These are phyloP conservation scores for Boleophthalmus pectinirostris DNA, from an alignment of 2,113 vertebrate genomes.

Conservation along the genomic window DNA sequence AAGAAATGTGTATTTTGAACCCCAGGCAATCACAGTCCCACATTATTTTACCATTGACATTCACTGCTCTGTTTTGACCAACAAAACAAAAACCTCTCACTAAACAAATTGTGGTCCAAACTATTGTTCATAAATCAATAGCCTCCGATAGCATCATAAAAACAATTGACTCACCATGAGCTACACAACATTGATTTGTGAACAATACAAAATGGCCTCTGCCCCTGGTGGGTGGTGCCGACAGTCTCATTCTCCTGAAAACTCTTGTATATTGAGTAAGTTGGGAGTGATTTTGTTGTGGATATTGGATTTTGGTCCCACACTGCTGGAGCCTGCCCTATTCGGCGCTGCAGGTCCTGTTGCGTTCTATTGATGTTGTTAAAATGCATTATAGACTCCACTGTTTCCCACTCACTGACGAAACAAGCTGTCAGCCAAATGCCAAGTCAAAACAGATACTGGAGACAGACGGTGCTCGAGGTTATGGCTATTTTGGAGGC, in stretches of 20 bases:
- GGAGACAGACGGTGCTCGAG: neutral
- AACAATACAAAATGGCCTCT: neutral
- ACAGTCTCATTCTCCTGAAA: neutral
- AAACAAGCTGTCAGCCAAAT: neutral
- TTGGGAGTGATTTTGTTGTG: slow-evolving; percentile 1
- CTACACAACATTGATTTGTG: neutral
- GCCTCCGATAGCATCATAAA: neutral
- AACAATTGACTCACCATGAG: neutral
- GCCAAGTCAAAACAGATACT: neutral
- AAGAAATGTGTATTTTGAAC: too few species aligned
- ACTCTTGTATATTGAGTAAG: neutral
- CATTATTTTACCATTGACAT: too few species aligned
- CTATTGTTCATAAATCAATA: neutral
- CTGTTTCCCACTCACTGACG: neutral
- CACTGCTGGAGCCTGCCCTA: neutral
- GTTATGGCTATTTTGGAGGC: neutral
- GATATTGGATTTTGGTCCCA: neutral
- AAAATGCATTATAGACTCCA: neutral
- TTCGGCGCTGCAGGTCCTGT: too few species aligned
- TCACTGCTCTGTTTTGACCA: too few species aligned
- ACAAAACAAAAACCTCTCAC: too few species aligned
- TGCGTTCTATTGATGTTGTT: neutral
- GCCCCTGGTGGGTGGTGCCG: neutral
- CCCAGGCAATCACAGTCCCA: too few species aligned
- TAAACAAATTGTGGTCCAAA: neutral